phyloP scores from a whole-genome alignment of 2,113 vertebrate genomes.

The Cromileptes altivelis region DNA sequence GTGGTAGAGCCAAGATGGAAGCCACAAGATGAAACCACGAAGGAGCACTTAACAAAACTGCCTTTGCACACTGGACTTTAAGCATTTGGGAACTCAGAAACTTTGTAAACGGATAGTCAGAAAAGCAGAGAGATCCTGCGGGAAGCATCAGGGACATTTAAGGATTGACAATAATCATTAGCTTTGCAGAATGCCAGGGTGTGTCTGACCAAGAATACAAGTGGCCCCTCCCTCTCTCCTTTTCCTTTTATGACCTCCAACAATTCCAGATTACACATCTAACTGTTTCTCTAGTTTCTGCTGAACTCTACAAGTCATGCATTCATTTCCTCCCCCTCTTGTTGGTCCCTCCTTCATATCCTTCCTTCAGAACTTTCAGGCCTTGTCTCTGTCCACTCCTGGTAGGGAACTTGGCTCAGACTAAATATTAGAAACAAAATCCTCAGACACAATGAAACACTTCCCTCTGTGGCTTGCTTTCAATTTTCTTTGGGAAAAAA shows the following conservation, averaged over 20 bases:
- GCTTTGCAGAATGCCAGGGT: conserved; percentile 54
- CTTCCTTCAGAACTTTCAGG: conserved; percentile 41
- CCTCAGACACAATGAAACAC: background rate
- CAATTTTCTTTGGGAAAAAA: background rate
- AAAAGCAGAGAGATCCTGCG: conserved; percentile 9
- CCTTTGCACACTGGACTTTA: background rate
- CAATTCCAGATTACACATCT: conserved; percentile 17
- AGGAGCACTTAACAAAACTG: background rate
- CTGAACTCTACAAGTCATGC: conserved; percentile 24
- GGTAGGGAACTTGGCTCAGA: conserved; percentile 8
- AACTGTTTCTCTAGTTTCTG: conserved; percentile 22
- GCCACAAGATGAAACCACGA: conserved; percentile 2
- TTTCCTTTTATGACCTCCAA: conserved; percentile 26
- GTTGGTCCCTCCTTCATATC: conserved; percentile 33
- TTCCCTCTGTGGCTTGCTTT: conserved; percentile 3
- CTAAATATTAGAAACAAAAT: conserved; percentile 7
- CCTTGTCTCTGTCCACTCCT: conserved; percentile 22
- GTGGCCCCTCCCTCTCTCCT: conserved; percentile 4
- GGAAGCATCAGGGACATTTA: conserved; percentile 15
- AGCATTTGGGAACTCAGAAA: background rate
- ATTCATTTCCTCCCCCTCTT: conserved; percentile 37
- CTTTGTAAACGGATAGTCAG: background rate
- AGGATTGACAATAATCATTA: conserved; percentile 58
- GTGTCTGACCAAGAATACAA: conserved; percentile 44
- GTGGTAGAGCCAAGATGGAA: conserved; percentile 5